Percentiles rank a stretch among this genome's conserved stretches.
Conservation (phyloP, 2,113 vertebrate species). For the Anguilla japonica region DNA sequence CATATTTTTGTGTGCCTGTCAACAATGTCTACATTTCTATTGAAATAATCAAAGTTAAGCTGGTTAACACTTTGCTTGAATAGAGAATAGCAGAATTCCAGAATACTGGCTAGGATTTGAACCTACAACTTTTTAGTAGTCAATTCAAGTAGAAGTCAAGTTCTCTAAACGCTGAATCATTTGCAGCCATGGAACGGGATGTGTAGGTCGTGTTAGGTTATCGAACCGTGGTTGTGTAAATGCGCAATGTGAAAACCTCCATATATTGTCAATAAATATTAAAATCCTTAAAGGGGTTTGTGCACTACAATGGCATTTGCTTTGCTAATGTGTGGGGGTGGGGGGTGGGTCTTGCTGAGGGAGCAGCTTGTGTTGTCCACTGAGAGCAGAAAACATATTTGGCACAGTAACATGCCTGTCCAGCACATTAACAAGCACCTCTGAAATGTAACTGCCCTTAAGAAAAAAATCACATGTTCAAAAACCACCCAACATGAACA, state of each 20-base stretch:
- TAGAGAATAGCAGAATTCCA: not conserved
- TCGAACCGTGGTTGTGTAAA: not conserved
- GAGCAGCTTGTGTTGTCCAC: not conserved
- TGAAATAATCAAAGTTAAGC: not conserved
- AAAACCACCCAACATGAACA: too few species aligned
- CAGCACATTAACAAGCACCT: not conserved
- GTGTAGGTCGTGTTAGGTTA: not conserved
- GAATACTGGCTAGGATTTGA: not conserved
- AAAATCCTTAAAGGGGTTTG: not conserved
- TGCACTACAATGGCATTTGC: not conserved
- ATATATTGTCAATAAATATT: not conserved
- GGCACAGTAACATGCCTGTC: not conserved
- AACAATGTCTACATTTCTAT: not conserved
- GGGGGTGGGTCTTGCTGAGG: not conserved
- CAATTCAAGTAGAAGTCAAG: not conserved
- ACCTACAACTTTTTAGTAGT: not conserved
- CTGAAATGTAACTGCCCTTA: not conserved
- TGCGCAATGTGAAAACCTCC: not conserved
- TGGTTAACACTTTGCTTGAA: not conserved
- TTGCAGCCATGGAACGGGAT: not conserved
- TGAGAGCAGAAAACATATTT: not conserved
- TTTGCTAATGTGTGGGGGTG: not conserved
- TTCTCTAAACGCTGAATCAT: not conserved
- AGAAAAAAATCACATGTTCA: too few species aligned
- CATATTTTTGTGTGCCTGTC: not conserved